These are phyloP conservation scores for Lophura nycthemera DNA, from an alignment of 2,113 vertebrate genomes.

Conservation along the genomic window DNA sequence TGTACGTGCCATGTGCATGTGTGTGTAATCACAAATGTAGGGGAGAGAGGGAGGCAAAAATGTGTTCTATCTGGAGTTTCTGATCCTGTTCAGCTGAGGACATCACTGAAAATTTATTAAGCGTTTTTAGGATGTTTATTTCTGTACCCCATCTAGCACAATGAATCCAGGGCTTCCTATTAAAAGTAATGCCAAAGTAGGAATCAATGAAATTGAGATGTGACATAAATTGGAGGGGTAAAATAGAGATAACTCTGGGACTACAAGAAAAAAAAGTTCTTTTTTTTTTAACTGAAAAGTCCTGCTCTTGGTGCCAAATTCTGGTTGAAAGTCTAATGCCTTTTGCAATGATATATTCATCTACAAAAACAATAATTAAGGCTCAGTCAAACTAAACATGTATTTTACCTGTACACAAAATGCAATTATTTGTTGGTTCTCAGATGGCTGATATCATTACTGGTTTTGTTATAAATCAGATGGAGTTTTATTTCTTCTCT, in stretches of 20 bases:
- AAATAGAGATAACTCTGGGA: neutral
- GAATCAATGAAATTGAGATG: constrained; percentile 19
- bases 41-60: too few species aligned
- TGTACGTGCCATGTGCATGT: too few species aligned
- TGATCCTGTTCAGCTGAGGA: neutral
- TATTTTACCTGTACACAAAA: neutral
- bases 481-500: neutral
- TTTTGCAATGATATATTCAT: neutral
- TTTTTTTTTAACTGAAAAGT: neutral
- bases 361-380: neutral
- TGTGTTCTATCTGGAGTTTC: neutral
- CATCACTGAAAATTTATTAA: neutral
- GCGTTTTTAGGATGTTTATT: neutral
- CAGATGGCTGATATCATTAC: neutral
- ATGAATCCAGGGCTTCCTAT: neutral
- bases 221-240: neutral
- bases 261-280: neutral
- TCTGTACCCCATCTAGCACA: neutral
- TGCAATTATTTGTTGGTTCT: neutral
- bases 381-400: neutral
- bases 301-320: neutral
- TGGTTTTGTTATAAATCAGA: neutral
- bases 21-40: too few species aligned
- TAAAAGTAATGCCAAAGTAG: constrained; percentile 30
- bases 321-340: neutral